Conservation (phyloP, 2,888 invertebrate species). For the Anagyrus pseudococci region DNA sequence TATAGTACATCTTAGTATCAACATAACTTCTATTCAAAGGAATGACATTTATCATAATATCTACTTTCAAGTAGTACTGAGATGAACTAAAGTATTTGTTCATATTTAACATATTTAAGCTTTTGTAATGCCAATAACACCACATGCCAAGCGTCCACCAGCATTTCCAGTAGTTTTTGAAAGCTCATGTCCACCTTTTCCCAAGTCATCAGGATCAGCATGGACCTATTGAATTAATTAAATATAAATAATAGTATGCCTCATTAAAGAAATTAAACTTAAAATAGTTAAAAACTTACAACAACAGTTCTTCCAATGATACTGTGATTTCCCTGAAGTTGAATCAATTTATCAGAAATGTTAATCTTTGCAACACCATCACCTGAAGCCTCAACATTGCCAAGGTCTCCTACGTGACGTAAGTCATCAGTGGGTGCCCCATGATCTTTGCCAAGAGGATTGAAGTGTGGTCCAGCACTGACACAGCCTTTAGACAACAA, state of each 20-base stretch:
- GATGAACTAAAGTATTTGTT: not conserved
- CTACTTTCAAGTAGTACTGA: not conserved
- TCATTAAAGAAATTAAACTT: slow-evolving; percentile 3
- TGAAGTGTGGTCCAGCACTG: slow-evolving; percentile 95
- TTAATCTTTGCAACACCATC: slow-evolving; percentile 73
- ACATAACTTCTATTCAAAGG: slow-evolving; percentile 19
- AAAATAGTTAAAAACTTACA: slow-evolving; percentile 54
- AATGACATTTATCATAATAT: slow-evolving; percentile 21
- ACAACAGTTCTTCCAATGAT: slow-evolving; percentile 87
- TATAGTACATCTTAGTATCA: slow-evolving; percentile 15
- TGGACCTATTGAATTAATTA: slow-evolving; percentile 69
- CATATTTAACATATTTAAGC: slow-evolving; percentile 45
- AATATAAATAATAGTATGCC: not conserved
- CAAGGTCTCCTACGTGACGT: slow-evolving; percentile 91
- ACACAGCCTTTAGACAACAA: slow-evolving; percentile 68
- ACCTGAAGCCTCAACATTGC: slow-evolving; percentile 75
- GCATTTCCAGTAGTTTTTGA: slow-evolving; percentile 96
- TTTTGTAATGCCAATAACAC: slow-evolving; percentile 80
- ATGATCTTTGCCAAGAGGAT: slow-evolving; percentile 82
- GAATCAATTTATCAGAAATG: slow-evolving; percentile 70
- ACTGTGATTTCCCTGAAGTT: slow-evolving; percentile 74
- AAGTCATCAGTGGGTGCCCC: slow-evolving; percentile 77
- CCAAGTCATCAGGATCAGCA: slow-evolving; percentile 92
- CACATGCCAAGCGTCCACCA: slow-evolving; percentile 87
- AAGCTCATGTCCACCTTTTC: slow-evolving; percentile 89